Conservation (phyloP, 2,888 invertebrate genomes). For the Rhagonycha lutea region DNA sequence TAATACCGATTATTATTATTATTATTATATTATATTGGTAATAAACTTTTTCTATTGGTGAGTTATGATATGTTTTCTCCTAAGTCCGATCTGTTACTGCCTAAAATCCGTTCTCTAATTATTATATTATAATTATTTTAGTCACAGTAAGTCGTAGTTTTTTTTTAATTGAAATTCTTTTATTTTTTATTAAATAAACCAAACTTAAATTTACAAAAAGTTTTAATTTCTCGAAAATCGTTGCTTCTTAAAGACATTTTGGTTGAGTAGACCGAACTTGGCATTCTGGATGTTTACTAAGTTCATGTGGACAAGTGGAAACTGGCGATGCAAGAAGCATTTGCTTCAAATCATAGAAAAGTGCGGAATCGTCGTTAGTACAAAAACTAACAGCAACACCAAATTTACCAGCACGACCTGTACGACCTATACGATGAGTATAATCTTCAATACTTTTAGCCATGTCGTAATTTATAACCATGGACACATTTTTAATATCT, state of each 20-base stretch:
- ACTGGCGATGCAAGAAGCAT: conserved; percentile 86
- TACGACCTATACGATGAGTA: conserved; percentile 97
- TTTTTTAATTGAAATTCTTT: no score
- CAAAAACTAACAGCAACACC: conserved; percentile 96
- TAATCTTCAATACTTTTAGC: conserved; percentile 98
- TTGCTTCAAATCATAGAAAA: conserved; percentile 98
- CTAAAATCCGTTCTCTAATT: no score
- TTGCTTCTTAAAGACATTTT: conserved; percentile 90
- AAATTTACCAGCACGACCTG: conserved; percentile 96
- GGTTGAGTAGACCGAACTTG: conserved; percentile 96
- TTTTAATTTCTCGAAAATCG: conserved; percentile 79
- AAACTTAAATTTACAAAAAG: no score
- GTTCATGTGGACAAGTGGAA: conserved; percentile 92
- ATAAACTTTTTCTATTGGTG: no score
- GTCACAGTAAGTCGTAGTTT: no score
- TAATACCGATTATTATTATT: no score
- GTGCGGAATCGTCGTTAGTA: conserved; percentile 92
- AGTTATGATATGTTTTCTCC: no score
- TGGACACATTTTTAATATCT: conserved; percentile 96
- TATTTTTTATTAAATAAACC: no score
- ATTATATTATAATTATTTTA: no score
- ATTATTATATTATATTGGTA: no score
- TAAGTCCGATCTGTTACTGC: no score
- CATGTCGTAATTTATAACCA: conserved; percentile 99
- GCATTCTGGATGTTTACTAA: conserved; percentile 97